Base-by-base conservation (phyloP, 2,113 vertebrate species). In the Spea bombifrons region DNA sequence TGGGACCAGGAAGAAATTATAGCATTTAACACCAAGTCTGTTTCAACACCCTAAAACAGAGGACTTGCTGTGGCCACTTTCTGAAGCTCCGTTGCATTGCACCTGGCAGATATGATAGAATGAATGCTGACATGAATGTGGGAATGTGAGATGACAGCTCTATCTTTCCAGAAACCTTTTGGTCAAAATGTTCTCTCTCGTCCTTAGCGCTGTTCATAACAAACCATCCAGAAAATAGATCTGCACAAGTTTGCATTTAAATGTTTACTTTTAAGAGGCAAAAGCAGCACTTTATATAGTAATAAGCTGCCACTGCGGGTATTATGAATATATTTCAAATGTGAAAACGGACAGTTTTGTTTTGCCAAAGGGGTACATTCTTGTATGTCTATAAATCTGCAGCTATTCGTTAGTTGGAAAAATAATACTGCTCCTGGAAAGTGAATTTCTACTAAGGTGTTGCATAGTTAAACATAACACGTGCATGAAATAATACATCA, bases 11-110 rank as follows among this genome's bases (percentile, higher is more conserved):
- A 67, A 17, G 71, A 80, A 80, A 80, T 68, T 44, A 61, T 71
- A 80, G 30, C 71, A 61, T 74, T 80, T 59, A 80, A 64, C 50
- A 73, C 66, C 61, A 71, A 71, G 74, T 74, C 71, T 80, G 78
- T 80, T 74, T 74, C 71, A 80, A 80, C 78, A 74, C 71, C 78
- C 78, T 73, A 66, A 74, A 74, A 73, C 44, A 12, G 74, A 74
- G n/a, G 63, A 73, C 63, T 68, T 59, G 67, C 71, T 49, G 7
- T 74, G 78, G 64, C 71, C 64, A 74, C 53, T 49, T 80, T 47
- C 73, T 67, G 66, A 80, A 61, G 17, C 17, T 61, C 78, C 53
- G 49, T 61, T 61, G 71, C 71, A 46, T 59, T 80, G 78, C 47
- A 74, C 66, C 50, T 80, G 65, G 64, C 78, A 80, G 64, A 66